phyloP scores from a whole-genome alignment of 2,888 invertebrate genomes.

The Erynnis tages region DNA sequence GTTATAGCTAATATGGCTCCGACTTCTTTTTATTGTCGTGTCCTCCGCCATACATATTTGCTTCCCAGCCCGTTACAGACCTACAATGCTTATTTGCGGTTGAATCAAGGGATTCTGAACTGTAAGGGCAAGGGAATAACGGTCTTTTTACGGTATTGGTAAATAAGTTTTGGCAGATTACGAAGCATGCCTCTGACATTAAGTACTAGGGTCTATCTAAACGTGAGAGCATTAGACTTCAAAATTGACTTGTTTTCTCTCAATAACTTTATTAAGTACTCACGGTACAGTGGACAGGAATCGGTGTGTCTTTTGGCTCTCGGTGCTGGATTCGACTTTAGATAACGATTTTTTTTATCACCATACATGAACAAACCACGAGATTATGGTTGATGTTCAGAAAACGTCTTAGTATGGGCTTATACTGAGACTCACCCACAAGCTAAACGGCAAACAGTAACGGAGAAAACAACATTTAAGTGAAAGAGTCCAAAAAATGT shows the following conservation, averaged over 20 bases:
- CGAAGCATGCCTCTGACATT: slow-evolving; percentile 14
- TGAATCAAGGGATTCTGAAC: neutral
- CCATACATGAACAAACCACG: no score
- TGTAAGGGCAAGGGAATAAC: neutral
- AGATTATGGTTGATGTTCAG: no score
- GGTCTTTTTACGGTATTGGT: neutral
- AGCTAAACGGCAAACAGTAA: no score
- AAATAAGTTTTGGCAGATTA: slow-evolving; percentile 2
- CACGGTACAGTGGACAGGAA: no score
- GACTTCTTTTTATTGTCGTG: slow-evolving; percentile 52
- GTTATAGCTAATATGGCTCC: slow-evolving; percentile 59
- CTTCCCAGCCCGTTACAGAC: slow-evolving; percentile 54
- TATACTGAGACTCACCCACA: no score
- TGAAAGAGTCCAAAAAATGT: no score
- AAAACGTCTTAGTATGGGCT: no score
- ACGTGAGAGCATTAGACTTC: neutral
- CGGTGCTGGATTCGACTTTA: no score
- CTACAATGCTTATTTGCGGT: slow-evolving; percentile 21
- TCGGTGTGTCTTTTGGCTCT: no score
- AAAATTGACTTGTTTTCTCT: neutral
- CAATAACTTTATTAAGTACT: no score
- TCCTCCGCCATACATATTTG: slow-evolving; percentile 46
- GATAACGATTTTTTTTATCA: no score
- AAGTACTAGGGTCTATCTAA: neutral
- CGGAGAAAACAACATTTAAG: no score